Evolutionary conservation across 2,888 invertebrate species (phyloP), one percentile per base, ranked within the genome.

Genomic region (Parasteatoda lunata): DNA sequence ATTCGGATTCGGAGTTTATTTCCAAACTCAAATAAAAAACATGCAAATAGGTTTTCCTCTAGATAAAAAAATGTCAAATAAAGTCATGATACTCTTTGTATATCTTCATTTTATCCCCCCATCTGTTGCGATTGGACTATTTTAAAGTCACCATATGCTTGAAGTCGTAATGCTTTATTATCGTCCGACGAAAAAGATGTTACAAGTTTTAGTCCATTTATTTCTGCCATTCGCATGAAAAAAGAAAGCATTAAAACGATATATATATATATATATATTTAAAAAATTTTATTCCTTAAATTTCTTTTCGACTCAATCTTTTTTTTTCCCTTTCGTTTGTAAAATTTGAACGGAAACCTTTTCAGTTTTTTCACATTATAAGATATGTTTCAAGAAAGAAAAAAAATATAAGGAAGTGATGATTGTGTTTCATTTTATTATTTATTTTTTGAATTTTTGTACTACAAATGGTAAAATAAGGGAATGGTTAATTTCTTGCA

Each of bases 181-280:
- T 59, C 59, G 9, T 59, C 59, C 8, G 9, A 59, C 59, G 59
- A 59, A 59, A 59, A 59, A 59, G 59, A 59, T 59, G 59, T 59
- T 59, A 59, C 59, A 59, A 59, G 59, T 59, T 59, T 9, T 59
- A 59, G 11, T 59, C 59, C 59, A 59, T 59, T 59, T 59, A 59
- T 59, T 59, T 59, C 59, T 13, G n/a, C 59, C 59, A 7, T 59
- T 59, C 59, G 9, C n/a, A 3, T 59, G 59, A 59, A 9, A 59
- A n/a, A 59, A 13, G n/a, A 59, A 59, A 59, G 59, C 0, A 5
- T 13, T 13, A 59, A 59, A 59, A 5, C 11, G 59, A 59, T 13
- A 59, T 59, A 59, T 30, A 0, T 30, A 30, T 30, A n/a, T n/a
- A n/a, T n/a, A n/a, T n/a, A n/a, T n/a, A n/a, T 30, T 30, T 30